Base-by-base conservation (phyloP, 2,888 invertebrate species). In the Augiades crinisus region DNA sequence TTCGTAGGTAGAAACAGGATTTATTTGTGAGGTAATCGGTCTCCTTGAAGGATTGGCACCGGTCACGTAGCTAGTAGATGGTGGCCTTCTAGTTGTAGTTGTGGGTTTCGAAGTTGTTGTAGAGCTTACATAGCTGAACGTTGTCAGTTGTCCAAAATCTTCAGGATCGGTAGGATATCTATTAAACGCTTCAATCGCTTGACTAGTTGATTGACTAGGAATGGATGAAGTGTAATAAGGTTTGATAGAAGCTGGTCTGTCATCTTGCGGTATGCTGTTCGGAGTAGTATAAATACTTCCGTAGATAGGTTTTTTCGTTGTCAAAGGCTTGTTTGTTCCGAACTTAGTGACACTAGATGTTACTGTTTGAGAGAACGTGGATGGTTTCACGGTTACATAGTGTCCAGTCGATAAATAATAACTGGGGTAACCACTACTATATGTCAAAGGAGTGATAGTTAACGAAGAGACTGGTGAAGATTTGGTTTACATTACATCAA, bases 21-120 rank as follows among this genome's bases (percentile, higher is more conserved):
- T 69, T 1, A 73, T 58, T 1, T 74, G 60, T 22, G 78, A 68
- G 40, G 82, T 76, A 0, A 79, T 69, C 19, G 92, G 91, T 61
- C 90, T 85, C 60, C 90, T 84, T 5, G 89, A 85, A 0, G 90
- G 90, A 17, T 91, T 77, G 14, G 77, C 73, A 46, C 84, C 90
- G 36, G 87, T 78, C 1, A 91, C 75, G 60, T 91, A 79, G 61
- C 89, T 91, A 0, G 86, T 90, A 22, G 86, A 90, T 10, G 85
- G 84, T 31, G 80, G 78, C 62, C 67, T 78, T 70, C 70, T 75
- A 36, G 78, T 77, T 0, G 81, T 78, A 7, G 80, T 75, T 0
- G 78, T 72, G 12, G 75, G 74, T 7, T 81, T 78, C 30, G 68
- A 71, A 6, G 71, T 63, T 0, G 85, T 84, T 1, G 85, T 80